A percentile compares a stretch with the other conserved stretches of the same genome.
Evolutionary conservation across 1,140 invertebrate species (phyloP).

Genomic region (Lutraria rhynchaena): DNA sequence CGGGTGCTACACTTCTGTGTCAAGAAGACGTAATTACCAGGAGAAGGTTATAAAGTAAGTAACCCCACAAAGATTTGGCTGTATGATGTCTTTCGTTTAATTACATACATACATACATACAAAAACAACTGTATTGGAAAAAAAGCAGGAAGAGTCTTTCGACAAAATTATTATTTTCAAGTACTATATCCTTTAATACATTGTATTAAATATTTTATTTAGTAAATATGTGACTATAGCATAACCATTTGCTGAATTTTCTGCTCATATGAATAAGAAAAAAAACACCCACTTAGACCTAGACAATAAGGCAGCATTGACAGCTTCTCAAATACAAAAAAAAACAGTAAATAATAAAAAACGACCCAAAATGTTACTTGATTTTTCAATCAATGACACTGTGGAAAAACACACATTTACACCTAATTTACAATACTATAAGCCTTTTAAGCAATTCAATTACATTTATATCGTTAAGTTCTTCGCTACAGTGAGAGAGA

Average conservation of each 20-base stretch:
- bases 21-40: neutral
- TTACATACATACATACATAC: constrained; percentile 63
- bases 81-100: constrained; percentile 41
- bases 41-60: constrained; percentile 14
- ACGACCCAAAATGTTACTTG: constrained; percentile 4
- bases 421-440: constrained; percentile 48
- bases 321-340: constrained; percentile 30
- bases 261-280: constrained; percentile 42
- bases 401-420: constrained; percentile 49
- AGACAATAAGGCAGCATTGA: constrained; percentile 45
- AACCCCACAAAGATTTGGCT: constrained; percentile 60
- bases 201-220: constrained; percentile 46
- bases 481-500: too few relatives aligned
- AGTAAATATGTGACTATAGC: constrained; percentile 42
- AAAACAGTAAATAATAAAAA: constrained; percentile 35
- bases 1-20: neutral
- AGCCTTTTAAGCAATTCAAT: constrained; percentile 39
- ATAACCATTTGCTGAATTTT: constrained; percentile 54
- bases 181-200: constrained; percentile 29
- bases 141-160: constrained; percentile 36
- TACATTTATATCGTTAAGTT: constrained; percentile 5
- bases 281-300: constrained; percentile 46
- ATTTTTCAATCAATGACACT: constrained; percentile 25
- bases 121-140: constrained; percentile 29
- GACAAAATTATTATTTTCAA: constrained; percentile 16